Evolutionary conservation across 1,140 invertebrate genomes (phyloP), one percentile per base, ranked within the genome.

Genomic region (Bathynomus jamesi): DNA sequence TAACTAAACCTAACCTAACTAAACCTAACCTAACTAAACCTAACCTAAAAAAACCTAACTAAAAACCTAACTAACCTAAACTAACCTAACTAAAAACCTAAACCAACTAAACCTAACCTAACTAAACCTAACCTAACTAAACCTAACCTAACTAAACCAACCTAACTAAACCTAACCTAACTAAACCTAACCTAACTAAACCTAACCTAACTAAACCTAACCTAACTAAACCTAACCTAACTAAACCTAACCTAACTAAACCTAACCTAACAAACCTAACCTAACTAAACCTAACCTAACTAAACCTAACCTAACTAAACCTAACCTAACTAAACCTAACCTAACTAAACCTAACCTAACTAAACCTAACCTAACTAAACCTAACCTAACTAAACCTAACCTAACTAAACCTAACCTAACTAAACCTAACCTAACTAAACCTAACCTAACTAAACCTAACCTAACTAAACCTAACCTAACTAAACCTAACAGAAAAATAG

Each of bases 11-110:
- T 13, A 53, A 53, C 46, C 46, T 53, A 13, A 53, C 46, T 21
- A 53, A 53, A 53, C 46, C 46, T 53, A 53, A 53, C 46, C 46
- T 53, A 13, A 53, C 46, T 21, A 53, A 53, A 53, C 46, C 46
- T 53, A 53, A 53, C 46, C 11, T 53, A 28, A 66, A 24, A 24
- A 28, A 21, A 66, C 65, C 65, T 66, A 29, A 66, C 65, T 28
- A 28, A 66, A 66, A n/a, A n/a, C n/a, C n/a, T n/a, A n/a, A n/a
- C 65, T 66, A 66, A 66, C 65, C 65, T 66, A 30, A 66, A n/a
- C 65, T 11, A 66, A 66, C 65, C 65, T 66, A 66, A 66, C 65
- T 28, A n/a, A n/a, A n/a, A n/a, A n/a, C n/a, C n/a, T n/a, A n/a
- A n/a, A n/a, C n/a, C n/a, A n/a, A n/a, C n/a, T n/a, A n/a, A n/a